Evolutionary conservation across 2,797 vertebrate genomes (phyloP).

Genomic region (Eremophila alpestris): DNA sequence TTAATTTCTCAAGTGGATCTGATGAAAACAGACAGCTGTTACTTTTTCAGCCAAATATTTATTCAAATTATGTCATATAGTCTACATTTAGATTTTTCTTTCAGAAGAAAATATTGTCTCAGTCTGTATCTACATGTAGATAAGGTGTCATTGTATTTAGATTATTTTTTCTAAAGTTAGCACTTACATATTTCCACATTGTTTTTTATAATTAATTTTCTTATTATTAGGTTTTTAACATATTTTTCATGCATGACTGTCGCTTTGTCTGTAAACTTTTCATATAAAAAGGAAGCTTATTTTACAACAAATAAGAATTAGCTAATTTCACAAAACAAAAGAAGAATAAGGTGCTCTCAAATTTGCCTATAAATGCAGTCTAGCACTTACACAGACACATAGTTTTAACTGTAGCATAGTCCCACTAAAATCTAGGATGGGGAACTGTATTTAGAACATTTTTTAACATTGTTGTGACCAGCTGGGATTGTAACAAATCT

Average conservation of each 20-base stretch:
- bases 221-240: neutral
- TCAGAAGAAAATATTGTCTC: neutral
- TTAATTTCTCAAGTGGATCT: constrained; percentile 14
- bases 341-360: neutral
- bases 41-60: constrained; percentile 44
- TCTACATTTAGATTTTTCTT: neutral
- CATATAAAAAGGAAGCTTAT: neutral
- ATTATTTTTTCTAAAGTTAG: neutral
- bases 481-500: neutral
- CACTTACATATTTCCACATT: neutral
- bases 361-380: neutral
- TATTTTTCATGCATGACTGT: neutral
- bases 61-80: neutral
- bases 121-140: neutral
- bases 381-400: neutral
- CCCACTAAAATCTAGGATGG: neutral
- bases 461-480: constrained; percentile 21
- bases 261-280: neutral
- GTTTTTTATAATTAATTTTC: neutral
- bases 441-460: neutral
- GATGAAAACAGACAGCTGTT: constrained; percentile 13
- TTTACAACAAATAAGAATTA: neutral
- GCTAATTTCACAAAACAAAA: neutral
- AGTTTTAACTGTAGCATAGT: neutral
- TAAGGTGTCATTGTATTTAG: neutral